Base-by-base conservation (phyloP, 2,888 invertebrate species). In the Tryphoninae sp. region DNA sequence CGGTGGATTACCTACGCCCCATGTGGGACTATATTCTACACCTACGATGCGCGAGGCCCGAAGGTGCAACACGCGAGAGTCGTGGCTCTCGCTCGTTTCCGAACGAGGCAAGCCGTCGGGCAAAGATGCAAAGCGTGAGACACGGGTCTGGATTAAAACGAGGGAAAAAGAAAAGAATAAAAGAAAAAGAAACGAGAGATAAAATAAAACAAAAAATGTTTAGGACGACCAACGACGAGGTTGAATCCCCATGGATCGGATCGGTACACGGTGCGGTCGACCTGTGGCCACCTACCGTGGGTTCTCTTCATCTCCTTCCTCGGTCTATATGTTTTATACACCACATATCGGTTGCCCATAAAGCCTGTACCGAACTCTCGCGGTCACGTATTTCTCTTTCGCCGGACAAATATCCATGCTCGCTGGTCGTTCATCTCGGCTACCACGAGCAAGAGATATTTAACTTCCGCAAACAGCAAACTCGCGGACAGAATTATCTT, bases 251-350 rank as follows among this genome's bases (percentile, higher is more conserved):
- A 49, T 67, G 78, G 59, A 74, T 78, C 81, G 74, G 9, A 51
- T 71, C 65, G 65, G 71, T 71, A 75, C 51, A 45, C 71, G 71
- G 62, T 79, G 80, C 64, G 82, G 81, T 81, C 51, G 64, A 81
- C 61, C 69, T 77, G 55, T 7, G 81, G 76, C 80, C 76, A 80
- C 74, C 81, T 81, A 75, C 80, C 80, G 77, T 68, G 77, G 33
- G 76, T 73, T 82, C 72, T 82, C 72, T 76, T 80, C 76, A 53
- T 80, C 72, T 68, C 62, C 65, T 49, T 64, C 67, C 8, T 51
- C 45, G n/a, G 40, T 45, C 40, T 62, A 69, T 22, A 58, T 53
- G 19, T 64, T 42, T 64, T 45, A 23, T 53, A 65, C 58, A 58
- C 61, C 64, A 74, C 22, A 55, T 73, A 78, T 73, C 69, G 40